phyloP scores from a whole-genome alignment of 64 coral and sea anemone species.

The Acropora yongei region DNA sequence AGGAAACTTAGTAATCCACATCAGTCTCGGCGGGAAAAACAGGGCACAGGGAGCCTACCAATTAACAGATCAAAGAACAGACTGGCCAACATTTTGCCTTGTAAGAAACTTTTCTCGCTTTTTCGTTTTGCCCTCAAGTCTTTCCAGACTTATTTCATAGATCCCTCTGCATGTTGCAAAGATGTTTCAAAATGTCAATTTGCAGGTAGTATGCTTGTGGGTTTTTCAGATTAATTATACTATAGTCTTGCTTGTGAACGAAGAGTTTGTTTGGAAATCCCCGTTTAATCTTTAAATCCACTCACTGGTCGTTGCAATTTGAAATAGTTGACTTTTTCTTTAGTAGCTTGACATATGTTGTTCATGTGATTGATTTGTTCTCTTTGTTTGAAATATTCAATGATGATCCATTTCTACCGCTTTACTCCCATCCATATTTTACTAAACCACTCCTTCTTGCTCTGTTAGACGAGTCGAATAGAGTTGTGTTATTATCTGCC shows the following conservation, averaged over 20 bases:
- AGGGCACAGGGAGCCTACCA: slow-evolving; percentile 73
- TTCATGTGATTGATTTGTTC: neutral
- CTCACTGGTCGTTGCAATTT: neutral
- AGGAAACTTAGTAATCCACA: slow-evolving; percentile 79
- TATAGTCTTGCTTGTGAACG: too few relatives aligned
- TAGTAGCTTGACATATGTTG: too few relatives aligned
- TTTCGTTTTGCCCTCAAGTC: too few relatives aligned
- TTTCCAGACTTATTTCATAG: too few relatives aligned
- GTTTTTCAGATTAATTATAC: too few relatives aligned
- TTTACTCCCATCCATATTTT: neutral
- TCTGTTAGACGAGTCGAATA: slow-evolving; percentile 78
- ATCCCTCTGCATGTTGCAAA: too few relatives aligned
- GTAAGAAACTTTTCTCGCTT: slow-evolving; percentile 58
- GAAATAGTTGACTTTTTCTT: neutral
- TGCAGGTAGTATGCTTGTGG: too few relatives aligned
- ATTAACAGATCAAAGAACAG: slow-evolving; percentile 94
- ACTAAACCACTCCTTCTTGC: neutral
- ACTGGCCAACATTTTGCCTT: slow-evolving; percentile 93
- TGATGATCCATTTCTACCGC: too few relatives aligned
- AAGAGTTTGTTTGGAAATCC: too few relatives aligned
- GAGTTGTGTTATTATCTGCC: slow-evolving; percentile 78
- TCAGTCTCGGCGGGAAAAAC: slow-evolving; percentile 73
- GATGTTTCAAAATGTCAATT: too few relatives aligned
- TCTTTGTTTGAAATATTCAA: neutral
- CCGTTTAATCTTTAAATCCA: neutral